Conservation (phyloP, 2,113 vertebrate species). For the Cheirogaleus medius region DNA sequence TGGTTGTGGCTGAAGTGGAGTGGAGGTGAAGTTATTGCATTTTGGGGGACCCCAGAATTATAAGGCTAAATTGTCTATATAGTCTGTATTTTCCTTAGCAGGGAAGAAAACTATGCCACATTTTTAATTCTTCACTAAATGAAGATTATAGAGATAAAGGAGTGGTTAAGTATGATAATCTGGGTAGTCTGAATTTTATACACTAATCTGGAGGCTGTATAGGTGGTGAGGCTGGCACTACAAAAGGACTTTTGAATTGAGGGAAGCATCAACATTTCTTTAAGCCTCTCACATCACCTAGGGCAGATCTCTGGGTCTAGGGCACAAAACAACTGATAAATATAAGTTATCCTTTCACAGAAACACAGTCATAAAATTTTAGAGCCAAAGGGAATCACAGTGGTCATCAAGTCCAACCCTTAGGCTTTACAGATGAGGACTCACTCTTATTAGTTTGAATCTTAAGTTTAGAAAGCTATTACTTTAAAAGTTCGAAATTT, state of each 20-base stretch:
- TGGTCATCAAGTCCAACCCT: not conserved
- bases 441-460: not conserved
- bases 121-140: not conserved
- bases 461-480: not conserved
- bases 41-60: not conserved
- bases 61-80: too few relatives aligned
- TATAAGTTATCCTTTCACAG: not conserved
- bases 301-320: not conserved
- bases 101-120: not conserved
- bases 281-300: not conserved
- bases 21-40: not conserved
- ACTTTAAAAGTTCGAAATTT: not conserved
- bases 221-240: not conserved
- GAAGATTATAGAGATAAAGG: not conserved
- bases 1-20: not conserved
- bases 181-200: not conserved
- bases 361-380: not conserved
- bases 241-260: not conserved
- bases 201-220: not conserved
- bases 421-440: not conserved
- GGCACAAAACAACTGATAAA: not conserved
- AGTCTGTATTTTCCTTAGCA: not conserved
- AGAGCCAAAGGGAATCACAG: not conserved
- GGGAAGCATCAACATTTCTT: not conserved
- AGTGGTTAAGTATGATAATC: not conserved